These are phyloP conservation scores for Abramis brama DNA, from an alignment of 2,113 vertebrate species.

Conservation along the genomic window DNA sequence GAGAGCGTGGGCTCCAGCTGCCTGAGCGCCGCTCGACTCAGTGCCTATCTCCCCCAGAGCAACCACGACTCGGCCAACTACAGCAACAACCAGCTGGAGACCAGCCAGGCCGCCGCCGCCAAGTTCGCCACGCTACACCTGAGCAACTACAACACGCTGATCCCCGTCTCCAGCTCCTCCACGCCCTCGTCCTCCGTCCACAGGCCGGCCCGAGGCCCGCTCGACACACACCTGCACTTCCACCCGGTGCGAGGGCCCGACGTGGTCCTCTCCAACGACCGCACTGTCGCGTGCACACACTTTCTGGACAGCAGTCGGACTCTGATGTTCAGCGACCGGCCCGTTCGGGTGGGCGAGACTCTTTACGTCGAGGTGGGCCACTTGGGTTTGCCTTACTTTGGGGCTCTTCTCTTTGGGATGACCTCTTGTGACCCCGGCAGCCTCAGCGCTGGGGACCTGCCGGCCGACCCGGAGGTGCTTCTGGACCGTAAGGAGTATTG, in stretches of 20 bases:
- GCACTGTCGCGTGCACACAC: constrained; percentile 87
- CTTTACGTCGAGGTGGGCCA: constrained; percentile 92
- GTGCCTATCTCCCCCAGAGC: constrained; percentile 91
- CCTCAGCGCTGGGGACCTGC: constrained; percentile 89
- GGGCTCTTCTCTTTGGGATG: constrained; percentile 90
- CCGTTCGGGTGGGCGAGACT: constrained; percentile 88
- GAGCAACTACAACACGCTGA: constrained; percentile 80
- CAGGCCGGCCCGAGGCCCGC: constrained; percentile 69
- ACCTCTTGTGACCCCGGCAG: constrained; percentile 94
- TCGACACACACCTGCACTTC: constrained; percentile 93
- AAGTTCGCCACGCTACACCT: constrained; percentile 92
- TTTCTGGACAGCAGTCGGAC: constrained; percentile 92
- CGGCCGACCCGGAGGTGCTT: constrained; percentile 90
- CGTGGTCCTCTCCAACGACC: constrained; percentile 90
- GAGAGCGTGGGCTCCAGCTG: constrained; percentile 90
- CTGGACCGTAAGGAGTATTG: constrained; percentile 98
- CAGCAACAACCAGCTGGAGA: constrained; percentile 97
- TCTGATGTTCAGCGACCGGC: constrained; percentile 93
- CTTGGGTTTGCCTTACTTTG: constrained; percentile 87
- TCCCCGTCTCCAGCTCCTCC: constrained; percentile 77
- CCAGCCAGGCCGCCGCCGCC: constrained; percentile 90
- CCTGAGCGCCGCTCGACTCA: constrained; percentile 87
- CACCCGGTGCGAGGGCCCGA: constrained; percentile 89
- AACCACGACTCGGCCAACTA: constrained; percentile 97
- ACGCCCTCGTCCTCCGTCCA: constrained; percentile 42